Conservation (phyloP, 1,140 invertebrate species). For the Drosophila persimilis region DNA sequence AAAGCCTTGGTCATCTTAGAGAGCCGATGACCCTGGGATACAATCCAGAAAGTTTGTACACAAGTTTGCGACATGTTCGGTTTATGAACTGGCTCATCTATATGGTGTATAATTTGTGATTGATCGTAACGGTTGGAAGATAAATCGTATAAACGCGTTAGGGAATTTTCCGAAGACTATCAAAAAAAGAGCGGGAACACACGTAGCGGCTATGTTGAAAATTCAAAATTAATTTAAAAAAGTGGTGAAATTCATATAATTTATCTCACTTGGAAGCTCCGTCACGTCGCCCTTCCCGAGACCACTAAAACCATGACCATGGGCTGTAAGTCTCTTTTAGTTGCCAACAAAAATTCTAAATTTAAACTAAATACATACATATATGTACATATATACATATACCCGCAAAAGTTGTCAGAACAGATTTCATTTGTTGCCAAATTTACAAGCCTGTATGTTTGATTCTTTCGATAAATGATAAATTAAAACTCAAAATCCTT, state of each 20-base stretch:
- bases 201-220: neutral
- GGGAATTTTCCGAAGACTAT: too few relatives aligned
- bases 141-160: too few relatives aligned
- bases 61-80: too few relatives aligned
- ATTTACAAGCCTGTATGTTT: slow-evolving; percentile 42
- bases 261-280: neutral
- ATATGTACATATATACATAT: slow-evolving; percentile 29
- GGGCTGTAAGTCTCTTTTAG: slow-evolving; percentile 23
- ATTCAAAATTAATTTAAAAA: neutral
- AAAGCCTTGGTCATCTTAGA: too few relatives aligned
- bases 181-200: neutral
- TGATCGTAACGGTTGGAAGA: too few relatives aligned
- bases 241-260: neutral
- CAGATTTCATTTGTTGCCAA: slow-evolving; percentile 47
- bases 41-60: too few relatives aligned
- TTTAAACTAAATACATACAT: slow-evolving; percentile 55
- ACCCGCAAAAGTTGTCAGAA: slow-evolving; percentile 44
- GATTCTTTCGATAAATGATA: slow-evolving; percentile 47
- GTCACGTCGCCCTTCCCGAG: too few relatives aligned
- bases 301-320: slow-evolving; percentile 19
- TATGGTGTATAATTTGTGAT: too few relatives aligned
- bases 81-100: too few relatives aligned
- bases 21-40: too few relatives aligned
- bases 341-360: slow-evolving; percentile 60
- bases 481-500: slow-evolving; percentile 16